Evolutionary conservation across 2,797 vertebrate species (phyloP), one percentile per base, ranked within the genome.

Genomic region (Mus caroli): DNA sequence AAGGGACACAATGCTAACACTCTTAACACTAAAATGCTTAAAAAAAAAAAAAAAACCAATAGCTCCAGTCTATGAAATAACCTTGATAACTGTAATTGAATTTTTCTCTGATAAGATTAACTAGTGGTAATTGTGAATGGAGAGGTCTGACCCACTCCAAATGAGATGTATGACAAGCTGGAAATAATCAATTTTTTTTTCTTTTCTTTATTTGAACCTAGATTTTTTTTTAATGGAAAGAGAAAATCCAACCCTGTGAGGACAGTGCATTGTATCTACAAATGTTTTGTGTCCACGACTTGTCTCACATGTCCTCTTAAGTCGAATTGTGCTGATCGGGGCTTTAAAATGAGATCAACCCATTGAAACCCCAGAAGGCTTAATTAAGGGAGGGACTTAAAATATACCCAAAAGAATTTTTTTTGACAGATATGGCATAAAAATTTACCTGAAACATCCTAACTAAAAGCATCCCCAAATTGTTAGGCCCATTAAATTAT

Each of bases 41-140:
- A 15, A 58, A 97, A 97, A 67, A 87, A 56, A 86, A 69, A 67
- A 69, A 87, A 56, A 73, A 3, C 98, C 98, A 98, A 98, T 99
- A 98, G 99, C 98, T 99, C 98, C 98, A 98, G 98, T 98, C 98
- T 98, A 98, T 98, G 98, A 99, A 99, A 99, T 99, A 99, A 99
- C 99, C 99, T 99, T 99, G 99, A 99, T 99, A 99, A 99, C 99
- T 99, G 99, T 99, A 99, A 99, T 99, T 99, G 99, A 99, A 99
- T 99, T 99, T 99, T 98, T 98, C 98, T 99, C 98, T 98, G 99
- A 99, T 99, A 99, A 99, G 99, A 99, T 99, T 99, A 99, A 99
- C 99, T 98, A 99, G 98, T 98, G 98, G 99, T 99, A 99, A 99
- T 99, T 99, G 99, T 99, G 98, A 99, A 98, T 98, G 98, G 98